Conservation (phyloP, 1,140 invertebrate genomes). For the Ips typographus region DNA sequence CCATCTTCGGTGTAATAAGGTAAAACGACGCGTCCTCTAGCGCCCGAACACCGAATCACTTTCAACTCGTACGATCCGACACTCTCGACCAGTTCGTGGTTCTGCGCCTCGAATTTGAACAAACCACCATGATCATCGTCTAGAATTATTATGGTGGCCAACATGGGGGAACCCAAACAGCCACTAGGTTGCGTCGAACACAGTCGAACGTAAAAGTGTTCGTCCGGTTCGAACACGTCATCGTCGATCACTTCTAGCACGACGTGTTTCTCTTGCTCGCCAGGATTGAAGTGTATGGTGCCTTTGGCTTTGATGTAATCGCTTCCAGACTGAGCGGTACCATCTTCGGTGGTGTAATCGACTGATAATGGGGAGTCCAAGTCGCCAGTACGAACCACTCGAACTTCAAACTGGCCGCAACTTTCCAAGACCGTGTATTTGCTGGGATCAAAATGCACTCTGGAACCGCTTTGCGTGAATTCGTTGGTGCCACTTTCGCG, state of each 20-base stretch:
- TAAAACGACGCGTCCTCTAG: conserved; percentile 85
- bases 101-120: conserved; percentile 86
- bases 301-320: conserved; percentile 91
- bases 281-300: conserved; percentile 80
- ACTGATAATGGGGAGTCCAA: conserved; percentile 76
- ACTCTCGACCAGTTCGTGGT: conserved; percentile 87
- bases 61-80: conserved; percentile 83
- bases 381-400: conserved; percentile 83
- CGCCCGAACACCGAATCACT: conserved; percentile 85
- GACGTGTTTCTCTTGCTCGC: conserved; percentile 83
- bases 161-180: conserved; percentile 76
- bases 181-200: conserved; percentile 63
- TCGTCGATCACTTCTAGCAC: conserved; percentile 94
- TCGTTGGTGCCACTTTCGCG: conserved; percentile 65
- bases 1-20: conserved; percentile 92
- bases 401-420: conserved; percentile 90
- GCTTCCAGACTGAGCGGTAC: conserved; percentile 90
- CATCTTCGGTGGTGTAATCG: conserved; percentile 95
- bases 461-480: conserved; percentile 62
- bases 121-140: conserved; percentile 99
- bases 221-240: conserved; percentile 98
- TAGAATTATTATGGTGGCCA: conserved; percentile 97
- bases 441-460: conserved; percentile 91
- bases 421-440: conserved; percentile 99
- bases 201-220: conserved; percentile 93